Conservation (phyloP, 2,797 vertebrate genomes). For the Sylvia borin region DNA sequence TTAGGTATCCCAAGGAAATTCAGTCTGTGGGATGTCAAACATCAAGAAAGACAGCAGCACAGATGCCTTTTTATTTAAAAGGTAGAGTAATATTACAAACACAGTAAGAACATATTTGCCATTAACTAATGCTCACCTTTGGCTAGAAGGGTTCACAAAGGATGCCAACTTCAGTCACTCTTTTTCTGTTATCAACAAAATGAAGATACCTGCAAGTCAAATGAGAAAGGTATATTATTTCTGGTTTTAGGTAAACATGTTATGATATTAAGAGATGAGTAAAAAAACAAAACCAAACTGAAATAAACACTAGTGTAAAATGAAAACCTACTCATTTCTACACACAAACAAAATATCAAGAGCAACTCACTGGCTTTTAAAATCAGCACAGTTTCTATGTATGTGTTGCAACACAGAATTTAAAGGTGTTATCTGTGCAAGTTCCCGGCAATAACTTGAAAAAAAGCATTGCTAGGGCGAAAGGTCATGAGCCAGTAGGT, state of each 20-base stretch:
- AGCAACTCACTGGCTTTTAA: neutral
- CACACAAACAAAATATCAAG: neutral
- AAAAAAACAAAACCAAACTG: neutral
- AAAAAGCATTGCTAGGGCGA: neutral
- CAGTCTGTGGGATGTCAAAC: neutral
- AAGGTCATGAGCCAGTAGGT: neutral
- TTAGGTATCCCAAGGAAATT: neutral
- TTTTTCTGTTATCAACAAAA: slow-evolving; percentile 17
- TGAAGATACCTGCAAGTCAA: slow-evolving; percentile 39
- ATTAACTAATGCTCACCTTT: slow-evolving; percentile 37
- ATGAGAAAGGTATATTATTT: neutral
- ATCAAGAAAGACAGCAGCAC: neutral
- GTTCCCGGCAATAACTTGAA: neutral
- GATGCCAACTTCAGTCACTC: neutral
- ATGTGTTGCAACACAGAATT: neutral
- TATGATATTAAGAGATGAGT: neutral
- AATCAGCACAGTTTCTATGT: neutral
- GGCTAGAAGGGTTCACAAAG: slow-evolving; percentile 17
- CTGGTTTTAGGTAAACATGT: neutral
- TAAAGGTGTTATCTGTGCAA: neutral
- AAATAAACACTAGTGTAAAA: neutral
- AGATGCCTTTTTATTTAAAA: neutral
- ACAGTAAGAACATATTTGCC: neutral
- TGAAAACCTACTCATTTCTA: neutral
- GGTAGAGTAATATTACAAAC: neutral